Evolutionary conservation across 2,797 vertebrate species (phyloP).

Genomic region (Luscinia luscinia): DNA sequence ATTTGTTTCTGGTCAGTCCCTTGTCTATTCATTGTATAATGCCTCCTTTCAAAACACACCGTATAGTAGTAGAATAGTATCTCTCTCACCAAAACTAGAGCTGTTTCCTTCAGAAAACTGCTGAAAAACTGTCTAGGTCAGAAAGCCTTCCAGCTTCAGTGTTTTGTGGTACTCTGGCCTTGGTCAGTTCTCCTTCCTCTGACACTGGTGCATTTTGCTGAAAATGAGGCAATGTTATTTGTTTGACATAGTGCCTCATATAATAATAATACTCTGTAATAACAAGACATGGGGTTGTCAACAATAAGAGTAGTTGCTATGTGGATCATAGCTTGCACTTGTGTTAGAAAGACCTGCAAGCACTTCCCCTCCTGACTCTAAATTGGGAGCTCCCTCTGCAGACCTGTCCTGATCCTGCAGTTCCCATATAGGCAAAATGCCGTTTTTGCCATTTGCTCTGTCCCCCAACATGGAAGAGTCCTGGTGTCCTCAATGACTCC

Average conservation of each 20-base stretch:
- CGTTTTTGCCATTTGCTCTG: neutral
- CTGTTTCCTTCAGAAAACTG: neutral
- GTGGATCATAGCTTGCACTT: neutral
- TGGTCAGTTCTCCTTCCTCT: neutral
- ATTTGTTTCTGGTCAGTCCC: neutral
- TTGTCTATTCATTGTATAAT: neutral
- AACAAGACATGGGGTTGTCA: neutral
- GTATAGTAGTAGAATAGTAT: neutral
- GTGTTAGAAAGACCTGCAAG: neutral
- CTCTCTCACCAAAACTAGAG: neutral
- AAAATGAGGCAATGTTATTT: neutral
- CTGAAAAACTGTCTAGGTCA: neutral
- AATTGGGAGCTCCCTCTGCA: conserved; percentile 66
- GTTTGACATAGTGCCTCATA: neutral
- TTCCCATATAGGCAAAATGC: neutral
- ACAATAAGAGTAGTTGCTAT: neutral
- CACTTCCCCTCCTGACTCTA: conserved; percentile 17
- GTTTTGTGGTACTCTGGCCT: neutral
- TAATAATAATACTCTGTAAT: neutral
- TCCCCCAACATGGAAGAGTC: rapidly evolving
- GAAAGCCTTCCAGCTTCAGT: neutral
- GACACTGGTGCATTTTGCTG: neutral
- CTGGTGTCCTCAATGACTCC: neutral
- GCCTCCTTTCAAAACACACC: neutral
- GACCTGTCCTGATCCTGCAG: conserved; percentile 39